Conservation (phyloP, 2,113 vertebrate genomes). For the Anoplopoma fimbria region DNA sequence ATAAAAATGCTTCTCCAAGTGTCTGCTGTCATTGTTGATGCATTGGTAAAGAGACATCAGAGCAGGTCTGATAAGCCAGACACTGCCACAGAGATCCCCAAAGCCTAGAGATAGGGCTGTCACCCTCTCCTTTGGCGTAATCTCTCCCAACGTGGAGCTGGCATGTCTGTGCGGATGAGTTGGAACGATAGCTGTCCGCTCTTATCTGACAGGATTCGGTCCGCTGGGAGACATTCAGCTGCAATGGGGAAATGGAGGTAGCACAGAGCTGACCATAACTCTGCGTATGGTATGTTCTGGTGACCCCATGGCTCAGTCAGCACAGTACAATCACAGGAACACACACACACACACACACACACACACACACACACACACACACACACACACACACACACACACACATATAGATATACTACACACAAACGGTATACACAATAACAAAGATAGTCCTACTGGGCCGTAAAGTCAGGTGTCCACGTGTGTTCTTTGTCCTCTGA, state of each 20-base stretch:
- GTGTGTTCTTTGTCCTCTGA: conserved; percentile 73
- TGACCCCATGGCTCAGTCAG: conserved; percentile 52
- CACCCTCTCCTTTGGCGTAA: conserved; percentile 64
- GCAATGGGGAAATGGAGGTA: conserved; percentile 59
- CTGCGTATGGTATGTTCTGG: conserved; percentile 46
- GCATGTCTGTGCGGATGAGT: conserved; percentile 69
- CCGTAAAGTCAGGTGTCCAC: conserved; percentile 61
- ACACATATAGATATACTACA: conserved; percentile 1
- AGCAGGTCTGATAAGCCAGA: conserved; percentile 65
- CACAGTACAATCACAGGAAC: conserved; percentile 25
- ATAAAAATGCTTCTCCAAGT: conserved; percentile 34
- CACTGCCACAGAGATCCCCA: conserved; percentile 58
- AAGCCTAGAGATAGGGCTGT: conserved; percentile 57
- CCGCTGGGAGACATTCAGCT: conserved; percentile 69
- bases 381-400: conserved; percentile 19
- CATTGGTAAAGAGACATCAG: conserved; percentile 70
- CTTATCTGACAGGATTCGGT: conserved; percentile 77
- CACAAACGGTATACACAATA: conserved; percentile 39
- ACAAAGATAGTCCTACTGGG: conserved; percentile 31
- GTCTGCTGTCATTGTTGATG: conserved; percentile 46
- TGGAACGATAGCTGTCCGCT: conserved; percentile 76
- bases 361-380: conserved; percentile 16
- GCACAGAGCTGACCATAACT: conserved; percentile 66
- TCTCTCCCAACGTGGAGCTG: conserved; percentile 59
- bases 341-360: conserved; percentile 25